A percentile compares a stretch with the other conserved stretches of the same genome.
phyloP scores from a whole-genome alignment of 2,888 invertebrate species.

The Drosophila yooni region DNA sequence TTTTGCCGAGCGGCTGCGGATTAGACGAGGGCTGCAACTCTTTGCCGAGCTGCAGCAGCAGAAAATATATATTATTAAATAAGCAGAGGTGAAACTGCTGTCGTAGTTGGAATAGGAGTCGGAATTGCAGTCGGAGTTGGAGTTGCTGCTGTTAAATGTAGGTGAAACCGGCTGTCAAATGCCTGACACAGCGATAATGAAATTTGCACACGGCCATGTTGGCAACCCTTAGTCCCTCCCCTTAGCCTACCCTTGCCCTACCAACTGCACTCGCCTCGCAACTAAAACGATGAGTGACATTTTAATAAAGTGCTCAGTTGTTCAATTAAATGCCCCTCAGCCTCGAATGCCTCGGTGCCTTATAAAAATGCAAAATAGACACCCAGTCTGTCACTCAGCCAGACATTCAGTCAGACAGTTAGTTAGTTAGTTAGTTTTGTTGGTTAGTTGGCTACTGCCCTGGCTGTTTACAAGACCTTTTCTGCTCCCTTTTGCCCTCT shows the following conservation, averaged over 20 bases:
- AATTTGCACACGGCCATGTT: constrained; percentile 68
- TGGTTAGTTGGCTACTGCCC: constrained; percentile 17
- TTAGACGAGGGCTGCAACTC: constrained; percentile 22
- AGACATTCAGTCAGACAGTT: constrained; percentile 15
- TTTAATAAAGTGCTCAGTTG: constrained; percentile 80
- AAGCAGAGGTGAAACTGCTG: constrained; percentile 9
- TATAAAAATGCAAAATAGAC: constrained; percentile 61
- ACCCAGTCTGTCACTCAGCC: constrained; percentile 19
- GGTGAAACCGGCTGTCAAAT: constrained; percentile 77
- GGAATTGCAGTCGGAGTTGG: background rate
- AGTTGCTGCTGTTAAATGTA: constrained; percentile 64
- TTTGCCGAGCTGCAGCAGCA: constrained; percentile 33
- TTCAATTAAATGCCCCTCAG: constrained; percentile 71
- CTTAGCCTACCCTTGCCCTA: background rate
- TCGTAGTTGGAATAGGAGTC: constrained; percentile 16
- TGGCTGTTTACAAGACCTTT: constrained; percentile 12
- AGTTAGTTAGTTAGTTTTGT: constrained; percentile 33
- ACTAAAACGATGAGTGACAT: constrained; percentile 74
- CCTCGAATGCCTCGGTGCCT: constrained; percentile 23
- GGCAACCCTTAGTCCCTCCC: constrained; percentile 18
- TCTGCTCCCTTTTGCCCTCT: background rate
- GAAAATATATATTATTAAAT: constrained; percentile 16
- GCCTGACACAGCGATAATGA: constrained; percentile 75
- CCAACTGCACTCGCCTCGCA: background rate
- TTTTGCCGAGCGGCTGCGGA: constrained; percentile 50